Conservation (phyloP, 1,140 invertebrate species). For the Drosophila carrolli region DNA sequence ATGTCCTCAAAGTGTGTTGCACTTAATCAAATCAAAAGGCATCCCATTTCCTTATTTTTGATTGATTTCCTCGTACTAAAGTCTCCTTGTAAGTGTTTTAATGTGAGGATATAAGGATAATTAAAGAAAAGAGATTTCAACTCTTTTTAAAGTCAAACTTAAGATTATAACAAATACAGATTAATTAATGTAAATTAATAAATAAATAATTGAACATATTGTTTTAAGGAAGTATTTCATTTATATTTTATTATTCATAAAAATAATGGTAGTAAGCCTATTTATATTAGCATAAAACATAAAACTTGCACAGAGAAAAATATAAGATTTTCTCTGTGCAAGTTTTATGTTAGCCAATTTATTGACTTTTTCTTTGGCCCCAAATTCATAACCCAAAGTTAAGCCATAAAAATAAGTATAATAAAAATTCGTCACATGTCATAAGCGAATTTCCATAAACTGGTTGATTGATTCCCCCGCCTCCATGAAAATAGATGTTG, state of each 20-base stretch:
- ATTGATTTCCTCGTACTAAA: conserved; percentile 1
- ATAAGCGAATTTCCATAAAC: conserved; percentile 29
- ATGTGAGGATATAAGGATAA: no score
- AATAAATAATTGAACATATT: no score
- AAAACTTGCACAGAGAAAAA: no score
- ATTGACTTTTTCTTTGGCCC: not conserved
- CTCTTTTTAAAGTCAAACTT: no score
- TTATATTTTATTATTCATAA: no score
- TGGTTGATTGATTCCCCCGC: conserved; percentile 29
- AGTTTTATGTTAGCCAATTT: not conserved
- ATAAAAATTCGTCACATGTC: conserved; percentile 25
- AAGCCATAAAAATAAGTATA: conserved; percentile 2
- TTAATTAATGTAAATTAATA: no score
- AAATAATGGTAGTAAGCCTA: no score
- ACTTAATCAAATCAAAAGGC: conserved; percentile 38
- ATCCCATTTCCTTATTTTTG: not conserved
- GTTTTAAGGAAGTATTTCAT: no score
- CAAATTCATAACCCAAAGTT: conserved; percentile 1
- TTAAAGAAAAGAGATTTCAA: no score
- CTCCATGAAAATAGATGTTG: conserved; percentile 3
- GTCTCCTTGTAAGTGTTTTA: not conserved
- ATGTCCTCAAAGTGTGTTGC: conserved; percentile 12
- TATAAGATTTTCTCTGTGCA: not conserved
- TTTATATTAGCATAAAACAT: no score
- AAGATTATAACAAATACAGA: no score